Evolutionary conservation across 2,113 vertebrate species (phyloP).

Genomic region (Ibidorhyncha struthersii): DNA sequence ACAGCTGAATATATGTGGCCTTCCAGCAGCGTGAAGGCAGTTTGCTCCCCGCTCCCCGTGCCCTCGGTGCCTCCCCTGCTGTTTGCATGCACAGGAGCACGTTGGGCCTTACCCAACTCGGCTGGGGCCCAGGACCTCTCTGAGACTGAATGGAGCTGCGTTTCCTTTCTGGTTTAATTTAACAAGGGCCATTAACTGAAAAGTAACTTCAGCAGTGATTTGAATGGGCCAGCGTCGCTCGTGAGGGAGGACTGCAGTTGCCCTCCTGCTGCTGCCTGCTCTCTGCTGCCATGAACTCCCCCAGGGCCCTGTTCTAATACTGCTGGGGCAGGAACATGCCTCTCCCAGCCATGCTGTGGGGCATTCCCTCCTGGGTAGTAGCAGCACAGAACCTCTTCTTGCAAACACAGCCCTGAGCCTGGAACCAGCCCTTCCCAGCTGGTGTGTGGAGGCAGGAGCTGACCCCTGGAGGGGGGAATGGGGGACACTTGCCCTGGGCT

Average conservation of each 20-base stretch:
- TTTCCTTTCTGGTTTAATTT: constrained; percentile 5
- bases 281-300: neutral
- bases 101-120: neutral
- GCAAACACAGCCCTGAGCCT: neutral
- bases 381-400: neutral
- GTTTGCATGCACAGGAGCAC: neutral
- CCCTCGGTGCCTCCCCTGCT: neutral
- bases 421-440: neutral
- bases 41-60: accelerated
- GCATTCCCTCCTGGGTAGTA: neutral
- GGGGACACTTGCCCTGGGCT: neutral
- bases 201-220: neutral
- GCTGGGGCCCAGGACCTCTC: neutral
- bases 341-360: accelerated
- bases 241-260: accelerated
- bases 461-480: neutral
- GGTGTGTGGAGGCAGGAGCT: neutral
- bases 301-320: neutral
- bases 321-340: neutral
- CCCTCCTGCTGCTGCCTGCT: neutral
- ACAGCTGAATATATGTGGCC: accelerated
- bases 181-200: neutral
- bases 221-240: accelerated
- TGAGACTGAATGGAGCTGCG: neutral
- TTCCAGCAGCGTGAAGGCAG: accelerated